Evolutionary conservation across 2,113 vertebrate species (phyloP), one percentile per base, ranked within the genome.

Genomic region (Guaruba guarouba): DNA sequence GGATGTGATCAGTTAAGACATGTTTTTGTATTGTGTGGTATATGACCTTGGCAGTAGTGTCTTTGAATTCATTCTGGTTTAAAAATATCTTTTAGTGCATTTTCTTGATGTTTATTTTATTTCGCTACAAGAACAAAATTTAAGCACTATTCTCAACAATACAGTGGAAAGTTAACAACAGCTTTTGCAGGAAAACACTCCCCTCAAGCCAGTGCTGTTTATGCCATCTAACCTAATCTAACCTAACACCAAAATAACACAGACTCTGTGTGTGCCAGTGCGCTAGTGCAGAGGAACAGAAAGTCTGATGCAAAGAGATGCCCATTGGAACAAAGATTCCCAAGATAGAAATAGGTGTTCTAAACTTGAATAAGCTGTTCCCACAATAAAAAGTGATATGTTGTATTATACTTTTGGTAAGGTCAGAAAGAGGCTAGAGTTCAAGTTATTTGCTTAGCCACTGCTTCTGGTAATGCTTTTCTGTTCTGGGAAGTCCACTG

Each of bases 251-350:
- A 18, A 49, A 43, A 9, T 16, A 31, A 11, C 2, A 17, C 52
- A 6, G 35, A 27, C 18, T 68, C 12, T 29, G 4, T 0, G 0
- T 4, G 15, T 6, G n/a, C 48, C 0, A 1, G 9, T 1, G 3
- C 0, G 0, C 31, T 64, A 2, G 33, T 1, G 2, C 9, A 6
- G 28, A 28, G 22, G 13, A 46, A 8, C 31, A 24, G 2, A 7
- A 37, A 66, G 54, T 6, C 17, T 2, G 1, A 7, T 6, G 25
- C 10, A 39, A 49, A 33, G 62, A 48, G 23, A 20, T 61, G 29
- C 9, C 73, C 22, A 14, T 19, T 28, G 69, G 41, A 90, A 73
- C 49, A 74, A 62, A 61, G 37, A 46, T 13, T 73, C 41, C 35
- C 28, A 51, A n/a, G 27, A 7, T 37, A 41, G 55, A 64, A 77